Conservation (phyloP, 2,888 invertebrate species). For the Gymnocheta viridis region DNA sequence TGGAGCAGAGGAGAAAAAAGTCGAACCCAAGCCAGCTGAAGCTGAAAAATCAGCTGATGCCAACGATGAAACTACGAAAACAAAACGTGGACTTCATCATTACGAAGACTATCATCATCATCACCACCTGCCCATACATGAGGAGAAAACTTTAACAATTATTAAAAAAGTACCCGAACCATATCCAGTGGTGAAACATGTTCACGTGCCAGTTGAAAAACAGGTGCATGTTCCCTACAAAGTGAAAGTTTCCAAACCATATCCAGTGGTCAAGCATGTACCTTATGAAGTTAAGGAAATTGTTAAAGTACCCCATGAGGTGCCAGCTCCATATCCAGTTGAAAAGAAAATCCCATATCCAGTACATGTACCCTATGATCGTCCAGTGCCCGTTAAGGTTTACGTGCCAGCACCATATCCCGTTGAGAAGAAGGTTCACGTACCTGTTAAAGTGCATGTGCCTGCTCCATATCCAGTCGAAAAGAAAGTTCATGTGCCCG, state of each 20-base stretch:
- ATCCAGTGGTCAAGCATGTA: slow-evolving; percentile 87
- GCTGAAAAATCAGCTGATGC: slow-evolving; percentile 74
- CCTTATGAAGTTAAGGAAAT: slow-evolving; percentile 90
- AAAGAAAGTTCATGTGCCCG: slow-evolving; percentile 86
- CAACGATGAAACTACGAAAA: slow-evolving; percentile 86
- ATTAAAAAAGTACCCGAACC: slow-evolving; percentile 88
- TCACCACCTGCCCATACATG: slow-evolving; percentile 80
- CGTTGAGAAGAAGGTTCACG: slow-evolving; percentile 87
- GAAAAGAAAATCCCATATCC: slow-evolving; percentile 90
- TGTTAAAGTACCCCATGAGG: slow-evolving; percentile 90
- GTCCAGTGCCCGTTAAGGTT: slow-evolving; percentile 89
- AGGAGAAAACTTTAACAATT: slow-evolving; percentile 87
- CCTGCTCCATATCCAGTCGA: slow-evolving; percentile 89
- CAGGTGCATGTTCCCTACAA: slow-evolving; percentile 85
- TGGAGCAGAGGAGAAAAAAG: slow-evolving; percentile 81
- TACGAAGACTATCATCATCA: slow-evolving; percentile 82
- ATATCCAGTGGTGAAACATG: slow-evolving; percentile 86
- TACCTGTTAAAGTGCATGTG: slow-evolving; percentile 88
- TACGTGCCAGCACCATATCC: slow-evolving; percentile 86
- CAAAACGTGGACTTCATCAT: slow-evolving; percentile 88
- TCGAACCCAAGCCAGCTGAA: slow-evolving; percentile 74
- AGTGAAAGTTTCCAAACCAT: slow-evolving; percentile 87
- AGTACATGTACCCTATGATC: slow-evolving; percentile 88
- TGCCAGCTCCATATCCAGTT: slow-evolving; percentile 90
- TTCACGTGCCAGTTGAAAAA: slow-evolving; percentile 86